These are phyloP conservation scores for Coilia nasus DNA, from an alignment of 2,797 vertebrate genomes.

Conservation along the genomic window DNA sequence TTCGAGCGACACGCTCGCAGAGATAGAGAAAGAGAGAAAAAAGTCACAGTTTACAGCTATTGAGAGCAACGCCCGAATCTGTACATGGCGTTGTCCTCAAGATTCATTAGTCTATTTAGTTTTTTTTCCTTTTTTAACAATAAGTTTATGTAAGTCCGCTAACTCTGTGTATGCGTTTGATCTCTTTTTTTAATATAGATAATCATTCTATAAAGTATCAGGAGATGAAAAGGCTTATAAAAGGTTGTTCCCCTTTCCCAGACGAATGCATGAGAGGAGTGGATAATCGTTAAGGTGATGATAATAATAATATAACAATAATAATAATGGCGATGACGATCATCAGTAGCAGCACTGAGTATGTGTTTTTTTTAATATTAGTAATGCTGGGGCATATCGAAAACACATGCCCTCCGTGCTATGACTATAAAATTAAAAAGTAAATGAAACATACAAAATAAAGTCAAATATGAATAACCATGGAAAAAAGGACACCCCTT, in stretches of 20 bases:
- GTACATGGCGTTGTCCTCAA: slow-evolving; percentile 51
- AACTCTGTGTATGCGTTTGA: slow-evolving; percentile 48
- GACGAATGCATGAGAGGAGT: slow-evolving; percentile 47
- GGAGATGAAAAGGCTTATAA: slow-evolving; percentile 60
- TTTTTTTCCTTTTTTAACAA: slow-evolving; percentile 38
- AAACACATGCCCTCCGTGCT: slow-evolving; percentile 69
- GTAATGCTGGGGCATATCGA: slow-evolving; percentile 63
- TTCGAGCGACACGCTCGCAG: slow-evolving; percentile 38
- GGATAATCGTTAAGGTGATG: slow-evolving; percentile 48
- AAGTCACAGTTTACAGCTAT: slow-evolving; percentile 52
- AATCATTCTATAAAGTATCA: slow-evolving; percentile 53
- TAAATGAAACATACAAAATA: slow-evolving; percentile 42
- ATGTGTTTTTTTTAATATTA: slow-evolving; percentile 63
- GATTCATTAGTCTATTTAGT: slow-evolving; percentile 49
- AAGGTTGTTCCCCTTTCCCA: slow-evolving; percentile 50
- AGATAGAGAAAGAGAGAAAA: slow-evolving; percentile 13
- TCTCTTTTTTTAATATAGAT: slow-evolving; percentile 56
- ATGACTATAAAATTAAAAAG: slow-evolving; percentile 48
- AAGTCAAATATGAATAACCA: slow-evolving; percentile 51
- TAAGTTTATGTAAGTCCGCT: slow-evolving; percentile 52
- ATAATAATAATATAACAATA: slow-evolving; percentile 51
- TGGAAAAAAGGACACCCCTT: slow-evolving; percentile 61
- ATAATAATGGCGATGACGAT: slow-evolving; percentile 9
- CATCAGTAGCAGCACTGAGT: slow-evolving; percentile 74
- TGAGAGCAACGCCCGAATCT: slow-evolving; percentile 53